phyloP scores from a whole-genome alignment of 2,113 vertebrate genomes.

The Budorcas taxicolor region DNA sequence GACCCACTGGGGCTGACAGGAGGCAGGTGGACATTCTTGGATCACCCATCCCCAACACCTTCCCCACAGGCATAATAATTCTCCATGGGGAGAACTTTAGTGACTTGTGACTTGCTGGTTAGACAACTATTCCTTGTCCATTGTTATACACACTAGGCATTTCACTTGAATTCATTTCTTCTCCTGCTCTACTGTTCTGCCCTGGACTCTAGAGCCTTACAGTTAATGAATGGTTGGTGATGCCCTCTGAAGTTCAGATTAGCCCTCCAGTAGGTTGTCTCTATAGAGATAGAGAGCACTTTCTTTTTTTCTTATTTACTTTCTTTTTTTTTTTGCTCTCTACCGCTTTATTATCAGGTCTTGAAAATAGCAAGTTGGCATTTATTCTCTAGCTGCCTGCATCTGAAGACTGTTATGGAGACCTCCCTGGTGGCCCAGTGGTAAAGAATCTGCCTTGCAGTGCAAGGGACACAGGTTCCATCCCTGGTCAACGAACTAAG shows the following conservation, averaged over 20 bases:
- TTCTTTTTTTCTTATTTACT: no score
- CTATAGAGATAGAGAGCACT: not conserved
- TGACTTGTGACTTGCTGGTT: not conserved
- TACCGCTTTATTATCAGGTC: not conserved
- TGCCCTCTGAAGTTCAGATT: not conserved
- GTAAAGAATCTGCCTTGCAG: not conserved
- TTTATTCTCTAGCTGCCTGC: not conserved
- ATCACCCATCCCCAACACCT: fast-evolving
- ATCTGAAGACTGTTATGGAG: not conserved
- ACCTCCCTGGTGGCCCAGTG: not conserved
- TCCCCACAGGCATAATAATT: fast-evolving
- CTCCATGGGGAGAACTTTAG: not conserved
- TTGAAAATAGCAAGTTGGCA: not conserved
- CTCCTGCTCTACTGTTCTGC: not conserved
- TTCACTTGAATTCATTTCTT: not conserved
- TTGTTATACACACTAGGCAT: not conserved
- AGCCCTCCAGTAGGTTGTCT: not conserved
- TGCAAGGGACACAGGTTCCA: not conserved
- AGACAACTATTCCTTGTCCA: not conserved
- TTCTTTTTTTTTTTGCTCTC: no score
- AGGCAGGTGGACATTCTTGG: fast-evolving
- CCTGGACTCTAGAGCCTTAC: not conserved
- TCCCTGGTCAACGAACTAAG: not conserved
- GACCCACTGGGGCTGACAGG: fast-evolving
- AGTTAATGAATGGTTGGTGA: not conserved